phyloP scores from a whole-genome alignment of 1,140 invertebrate genomes.

The Drosophila persimilis region DNA sequence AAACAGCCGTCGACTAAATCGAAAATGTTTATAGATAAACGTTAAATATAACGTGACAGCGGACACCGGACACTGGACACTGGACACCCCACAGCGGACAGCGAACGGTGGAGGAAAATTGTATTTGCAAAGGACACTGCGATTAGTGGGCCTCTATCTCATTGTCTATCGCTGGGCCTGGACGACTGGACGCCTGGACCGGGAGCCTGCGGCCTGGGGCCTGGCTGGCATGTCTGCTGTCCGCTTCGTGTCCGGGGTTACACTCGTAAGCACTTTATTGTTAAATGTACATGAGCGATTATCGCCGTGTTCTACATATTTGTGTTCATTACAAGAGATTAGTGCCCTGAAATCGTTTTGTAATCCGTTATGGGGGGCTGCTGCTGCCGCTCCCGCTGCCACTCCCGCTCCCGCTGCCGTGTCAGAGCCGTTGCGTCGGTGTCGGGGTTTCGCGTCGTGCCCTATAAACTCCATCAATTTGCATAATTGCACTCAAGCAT shows the following conservation, averaged over 20 bases:
- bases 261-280: slow-evolving; percentile 69
- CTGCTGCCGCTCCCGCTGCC: slow-evolving; percentile 19
- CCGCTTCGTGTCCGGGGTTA: slow-evolving; percentile 25
- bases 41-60: slow-evolving; percentile 75
- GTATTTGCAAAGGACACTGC: slow-evolving; percentile 30
- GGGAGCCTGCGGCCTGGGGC: no score
- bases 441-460: slow-evolving; percentile 10
- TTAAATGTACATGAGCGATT: slow-evolving; percentile 76
- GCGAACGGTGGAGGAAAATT: slow-evolving; percentile 18
- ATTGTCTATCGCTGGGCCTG: slow-evolving; percentile 9
- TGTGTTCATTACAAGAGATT: slow-evolving; percentile 81
- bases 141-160: slow-evolving; percentile 34
- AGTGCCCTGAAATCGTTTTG: slow-evolving; percentile 70
- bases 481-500: slow-evolving; percentile 80
- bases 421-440: slow-evolving; percentile 23
- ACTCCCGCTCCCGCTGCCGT: not conserved
- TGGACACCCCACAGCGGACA: not conserved
- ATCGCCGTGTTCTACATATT: slow-evolving; percentile 75
- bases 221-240: no score
- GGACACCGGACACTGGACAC: slow-evolving; percentile 7
- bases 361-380: slow-evolving; percentile 55
- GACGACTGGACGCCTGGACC: not conserved
- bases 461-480: slow-evolving; percentile 76
- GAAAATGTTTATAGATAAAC: slow-evolving; percentile 76
- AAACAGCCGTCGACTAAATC: slow-evolving; percentile 52